These are phyloP conservation scores for Paelopatides confundens DNA, from an alignment of 53 echinoderm and acorn worm species.

Conservation along the genomic window DNA sequence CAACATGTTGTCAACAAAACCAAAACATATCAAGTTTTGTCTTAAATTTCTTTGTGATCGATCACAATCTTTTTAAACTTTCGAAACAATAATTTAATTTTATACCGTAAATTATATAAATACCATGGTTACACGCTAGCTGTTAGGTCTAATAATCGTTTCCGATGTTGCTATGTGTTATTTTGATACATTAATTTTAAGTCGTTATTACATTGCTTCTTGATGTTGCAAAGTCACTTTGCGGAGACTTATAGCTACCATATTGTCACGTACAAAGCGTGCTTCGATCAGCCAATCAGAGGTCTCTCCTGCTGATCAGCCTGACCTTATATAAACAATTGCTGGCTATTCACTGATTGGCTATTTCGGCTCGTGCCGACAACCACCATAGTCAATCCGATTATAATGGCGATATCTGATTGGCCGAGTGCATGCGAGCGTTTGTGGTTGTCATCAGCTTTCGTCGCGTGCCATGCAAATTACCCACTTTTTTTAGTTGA, in stretches of 20 bases:
- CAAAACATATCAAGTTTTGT: no score
- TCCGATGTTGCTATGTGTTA: background rate
- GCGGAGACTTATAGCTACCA: background rate
- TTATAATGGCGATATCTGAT: background rate
- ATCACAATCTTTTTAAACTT: no score
- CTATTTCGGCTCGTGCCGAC: constrained; percentile 41
- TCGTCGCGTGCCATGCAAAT: constrained; percentile 51
- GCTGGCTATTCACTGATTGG: background rate
- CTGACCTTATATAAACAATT: constrained; percentile 48
- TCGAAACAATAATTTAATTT: no score
- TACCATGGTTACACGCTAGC: no score
- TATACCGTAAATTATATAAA: no score
- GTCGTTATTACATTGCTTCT: background rate
- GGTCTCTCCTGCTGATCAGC: background rate
- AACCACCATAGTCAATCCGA: constrained; percentile 23
- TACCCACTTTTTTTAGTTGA: constrained; percentile 45
- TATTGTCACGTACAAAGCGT: constrained; percentile 51
- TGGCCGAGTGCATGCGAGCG: constrained; percentile 35
- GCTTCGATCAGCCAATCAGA: constrained; percentile 26
- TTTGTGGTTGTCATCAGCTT: constrained; percentile 21
- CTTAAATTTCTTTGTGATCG: no score
- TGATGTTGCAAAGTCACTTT: constrained; percentile 36
- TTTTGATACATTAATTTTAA: background rate
- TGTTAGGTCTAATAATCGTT: no score
- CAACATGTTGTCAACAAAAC: no score